Evolutionary conservation across 2,888 invertebrate species (phyloP).

Genomic region (Oxycera nigricornis): DNA sequence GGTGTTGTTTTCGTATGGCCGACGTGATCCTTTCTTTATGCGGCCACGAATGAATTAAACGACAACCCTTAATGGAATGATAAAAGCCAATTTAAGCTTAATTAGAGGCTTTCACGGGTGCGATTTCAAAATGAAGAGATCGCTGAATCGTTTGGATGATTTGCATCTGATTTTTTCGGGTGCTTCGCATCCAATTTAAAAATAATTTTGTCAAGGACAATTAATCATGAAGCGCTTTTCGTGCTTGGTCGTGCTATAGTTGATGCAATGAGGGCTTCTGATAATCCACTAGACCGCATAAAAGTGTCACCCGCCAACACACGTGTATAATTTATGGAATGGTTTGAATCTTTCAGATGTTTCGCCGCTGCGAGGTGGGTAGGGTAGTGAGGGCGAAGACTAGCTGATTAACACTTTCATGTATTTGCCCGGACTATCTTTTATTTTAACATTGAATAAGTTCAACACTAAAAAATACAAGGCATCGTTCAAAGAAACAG

Average conservation of each 20-base stretch:
- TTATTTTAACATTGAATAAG: no score
- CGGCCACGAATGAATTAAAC: not conserved
- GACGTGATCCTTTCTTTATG: no score
- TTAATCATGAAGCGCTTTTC: slow-evolving; percentile 20
- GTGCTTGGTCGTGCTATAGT: not conserved
- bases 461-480: no score
- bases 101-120: not conserved
- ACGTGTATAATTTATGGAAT: slow-evolving; percentile 37
- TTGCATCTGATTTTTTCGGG: slow-evolving; percentile 13
- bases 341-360: slow-evolving; percentile 10
- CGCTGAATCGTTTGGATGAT: not conserved
- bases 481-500: no score
- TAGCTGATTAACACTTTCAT: not conserved
- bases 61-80: not conserved
- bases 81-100: slow-evolving; percentile 15
- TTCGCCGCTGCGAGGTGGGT: not conserved
- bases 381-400: not conserved
- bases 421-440: no score
- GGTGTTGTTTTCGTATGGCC: not conserved
- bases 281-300: slow-evolving; percentile 33
- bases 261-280: slow-evolving; percentile 26
- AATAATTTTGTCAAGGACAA: slow-evolving; percentile 21
- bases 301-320: slow-evolving; percentile 39
- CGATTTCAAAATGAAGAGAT: not conserved
- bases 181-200: slow-evolving; percentile 24